Conservation (phyloP, 2,888 invertebrate species). For the Synanthedon vespiformis region DNA sequence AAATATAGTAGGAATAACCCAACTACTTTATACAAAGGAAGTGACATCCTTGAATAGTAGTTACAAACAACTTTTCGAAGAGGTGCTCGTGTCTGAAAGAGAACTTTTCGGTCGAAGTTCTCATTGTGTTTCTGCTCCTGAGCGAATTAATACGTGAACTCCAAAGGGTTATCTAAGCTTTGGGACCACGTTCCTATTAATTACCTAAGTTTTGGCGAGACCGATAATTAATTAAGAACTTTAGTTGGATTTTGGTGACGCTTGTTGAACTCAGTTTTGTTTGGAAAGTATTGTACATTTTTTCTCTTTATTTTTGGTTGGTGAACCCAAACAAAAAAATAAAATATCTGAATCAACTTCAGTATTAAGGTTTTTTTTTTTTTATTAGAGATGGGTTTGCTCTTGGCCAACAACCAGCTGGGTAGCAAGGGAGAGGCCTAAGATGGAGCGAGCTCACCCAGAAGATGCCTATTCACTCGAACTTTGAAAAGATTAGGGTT, state of each 20-base stretch:
- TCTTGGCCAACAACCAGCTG: no score
- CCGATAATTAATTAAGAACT: slow-evolving; percentile 58
- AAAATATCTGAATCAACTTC: no score
- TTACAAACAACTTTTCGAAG: background rate
- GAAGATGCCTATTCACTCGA: no score
- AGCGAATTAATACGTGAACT: slow-evolving; percentile 58
- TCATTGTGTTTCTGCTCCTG: slow-evolving; percentile 37
- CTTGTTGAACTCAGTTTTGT: slow-evolving; percentile 7
- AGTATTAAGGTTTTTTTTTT: no score
- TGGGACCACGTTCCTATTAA: slow-evolving; percentile 58
- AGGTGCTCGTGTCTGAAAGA: slow-evolving; percentile 17
- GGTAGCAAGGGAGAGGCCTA: no score
- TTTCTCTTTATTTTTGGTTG: no score
- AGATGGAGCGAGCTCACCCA: no score
- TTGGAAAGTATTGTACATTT: no score
- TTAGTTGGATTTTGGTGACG: slow-evolving; percentile 14
- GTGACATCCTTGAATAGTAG: background rate
- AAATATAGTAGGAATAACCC: no score
- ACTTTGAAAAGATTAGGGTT: no score
- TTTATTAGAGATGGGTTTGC: no score
- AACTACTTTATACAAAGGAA: background rate
- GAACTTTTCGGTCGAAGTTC: slow-evolving; percentile 36
- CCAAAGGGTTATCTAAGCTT: slow-evolving; percentile 60
- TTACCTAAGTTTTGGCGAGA: slow-evolving; percentile 46
- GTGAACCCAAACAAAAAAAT: no score